These are phyloP conservation scores for Cyclura pinguis DNA, from an alignment of 2,797 vertebrate genomes.

Conservation along the genomic window DNA sequence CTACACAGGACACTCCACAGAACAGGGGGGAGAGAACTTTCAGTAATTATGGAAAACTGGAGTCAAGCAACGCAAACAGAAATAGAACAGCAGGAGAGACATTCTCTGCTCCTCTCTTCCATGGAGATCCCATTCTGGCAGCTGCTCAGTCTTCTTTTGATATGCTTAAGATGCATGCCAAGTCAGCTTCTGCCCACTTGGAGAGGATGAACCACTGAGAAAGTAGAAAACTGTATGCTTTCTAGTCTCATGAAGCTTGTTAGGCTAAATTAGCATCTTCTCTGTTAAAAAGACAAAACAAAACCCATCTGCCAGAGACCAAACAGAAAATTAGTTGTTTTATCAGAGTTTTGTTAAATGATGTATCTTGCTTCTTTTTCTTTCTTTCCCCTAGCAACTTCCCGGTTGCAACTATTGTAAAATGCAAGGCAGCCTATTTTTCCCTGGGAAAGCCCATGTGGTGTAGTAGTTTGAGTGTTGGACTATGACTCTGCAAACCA, in stretches of 20 bases:
- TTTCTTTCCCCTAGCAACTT: too few relatives aligned
- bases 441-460: too few relatives aligned
- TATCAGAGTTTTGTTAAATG: not conserved
- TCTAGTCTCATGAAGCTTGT: not conserved
- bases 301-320: not conserved
- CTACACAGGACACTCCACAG: not conserved
- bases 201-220: not conserved
- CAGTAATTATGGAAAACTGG: not conserved
- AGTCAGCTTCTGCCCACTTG: not conserved
- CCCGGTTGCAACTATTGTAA: not conserved
- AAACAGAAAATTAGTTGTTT: not conserved
- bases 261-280: not conserved
- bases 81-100: not conserved
- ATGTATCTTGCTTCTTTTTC: not conserved
- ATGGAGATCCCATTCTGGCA: not conserved
- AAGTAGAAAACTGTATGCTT: not conserved
- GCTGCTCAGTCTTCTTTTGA: accelerated
- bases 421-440: not conserved
- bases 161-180: conserved; percentile 5
- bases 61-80: not conserved
- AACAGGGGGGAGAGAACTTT: not conserved
- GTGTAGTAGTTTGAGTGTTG: too few relatives aligned
- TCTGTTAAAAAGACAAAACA: not conserved
- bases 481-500: too few relatives aligned
- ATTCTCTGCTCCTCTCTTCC: not conserved